Evolutionary conservation across 2,888 invertebrate species (phyloP).

Genomic region (Cryptus armator): DNA sequence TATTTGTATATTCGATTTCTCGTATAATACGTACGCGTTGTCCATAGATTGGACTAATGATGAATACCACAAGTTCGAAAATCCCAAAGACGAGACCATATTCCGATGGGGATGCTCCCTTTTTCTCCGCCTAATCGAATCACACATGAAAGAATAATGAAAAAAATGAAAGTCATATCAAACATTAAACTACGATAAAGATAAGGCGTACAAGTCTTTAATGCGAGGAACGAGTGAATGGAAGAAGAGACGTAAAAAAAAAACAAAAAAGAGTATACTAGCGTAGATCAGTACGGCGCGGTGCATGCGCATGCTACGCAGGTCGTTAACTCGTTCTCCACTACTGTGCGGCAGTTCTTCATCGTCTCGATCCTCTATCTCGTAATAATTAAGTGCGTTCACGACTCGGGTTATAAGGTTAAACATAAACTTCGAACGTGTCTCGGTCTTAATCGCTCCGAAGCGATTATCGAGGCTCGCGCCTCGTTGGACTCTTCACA

Average conservation of each 20-base stretch:
- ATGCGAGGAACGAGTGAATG: constrained; percentile 33
- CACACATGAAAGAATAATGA: constrained; percentile 19
- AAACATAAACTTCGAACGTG: constrained; percentile 62
- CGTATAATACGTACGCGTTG: constrained; percentile 87
- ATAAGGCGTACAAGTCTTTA: constrained; percentile 36
- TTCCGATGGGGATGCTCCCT: constrained; percentile 92
- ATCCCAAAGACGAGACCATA: constrained; percentile 95
- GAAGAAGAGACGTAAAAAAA: not conserved
- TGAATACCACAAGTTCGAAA: constrained; percentile 93
- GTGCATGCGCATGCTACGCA: constrained; percentile 31
- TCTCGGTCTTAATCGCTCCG: constrained; percentile 46
- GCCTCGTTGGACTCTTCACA: constrained; percentile 33
- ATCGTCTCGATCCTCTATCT: constrained; percentile 28
- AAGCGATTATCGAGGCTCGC: constrained; percentile 46
- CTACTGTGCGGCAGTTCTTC: not conserved
- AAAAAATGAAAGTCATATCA: constrained; percentile 19
- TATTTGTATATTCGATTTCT: no score
- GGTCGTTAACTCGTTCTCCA: constrained; percentile 19
- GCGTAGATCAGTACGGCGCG: constrained; percentile 15
- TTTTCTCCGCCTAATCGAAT: constrained; percentile 90
- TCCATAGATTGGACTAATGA: constrained; percentile 94
- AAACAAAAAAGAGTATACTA: not conserved
- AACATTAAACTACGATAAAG: constrained; percentile 21
- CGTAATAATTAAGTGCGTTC: constrained; percentile 50
- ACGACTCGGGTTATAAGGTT: constrained; percentile 37